phyloP scores from a whole-genome alignment of 2,113 vertebrate species.

The Triplophysa dalaica region DNA sequence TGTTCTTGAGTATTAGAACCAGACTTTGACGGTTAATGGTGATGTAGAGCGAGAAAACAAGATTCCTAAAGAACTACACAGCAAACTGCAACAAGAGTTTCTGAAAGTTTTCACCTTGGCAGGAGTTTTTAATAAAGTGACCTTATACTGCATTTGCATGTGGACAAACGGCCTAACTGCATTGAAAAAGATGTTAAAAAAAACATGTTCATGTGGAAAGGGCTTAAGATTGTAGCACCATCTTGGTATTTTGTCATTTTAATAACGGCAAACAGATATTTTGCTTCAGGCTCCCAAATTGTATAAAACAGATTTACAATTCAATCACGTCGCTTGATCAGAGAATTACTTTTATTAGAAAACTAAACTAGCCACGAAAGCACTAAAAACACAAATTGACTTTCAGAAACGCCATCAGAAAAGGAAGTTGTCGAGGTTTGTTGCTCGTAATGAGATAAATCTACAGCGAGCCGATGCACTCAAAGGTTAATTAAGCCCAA shows the following conservation, averaged over 20 bases:
- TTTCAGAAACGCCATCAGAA: constrained; percentile 28
- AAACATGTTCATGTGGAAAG: no score
- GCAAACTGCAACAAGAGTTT: no score
- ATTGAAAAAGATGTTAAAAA: no score
- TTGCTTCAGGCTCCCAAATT: background rate
- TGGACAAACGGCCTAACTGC: no score
- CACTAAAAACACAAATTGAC: background rate
- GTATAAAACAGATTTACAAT: background rate
- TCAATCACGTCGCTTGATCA: background rate
- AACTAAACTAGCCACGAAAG: background rate
- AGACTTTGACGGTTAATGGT: no score
- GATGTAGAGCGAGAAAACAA: no score
- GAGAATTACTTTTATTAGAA: constrained; percentile 12
- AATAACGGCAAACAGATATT: background rate
- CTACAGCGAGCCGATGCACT: background rate
- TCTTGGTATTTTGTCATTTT: background rate
- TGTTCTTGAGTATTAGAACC: no score
- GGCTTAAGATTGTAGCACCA: no score
- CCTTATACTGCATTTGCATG: no score
- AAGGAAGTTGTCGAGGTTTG: constrained; percentile 19
- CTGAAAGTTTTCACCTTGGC: no score
- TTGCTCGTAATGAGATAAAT: constrained; percentile 16
- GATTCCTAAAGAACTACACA: no score
- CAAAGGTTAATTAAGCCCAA: constrained; percentile 32
- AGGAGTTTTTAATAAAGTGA: no score